Evolutionary conservation across 2,888 invertebrate species (phyloP).

Genomic region (Tridacna gigas): DNA sequence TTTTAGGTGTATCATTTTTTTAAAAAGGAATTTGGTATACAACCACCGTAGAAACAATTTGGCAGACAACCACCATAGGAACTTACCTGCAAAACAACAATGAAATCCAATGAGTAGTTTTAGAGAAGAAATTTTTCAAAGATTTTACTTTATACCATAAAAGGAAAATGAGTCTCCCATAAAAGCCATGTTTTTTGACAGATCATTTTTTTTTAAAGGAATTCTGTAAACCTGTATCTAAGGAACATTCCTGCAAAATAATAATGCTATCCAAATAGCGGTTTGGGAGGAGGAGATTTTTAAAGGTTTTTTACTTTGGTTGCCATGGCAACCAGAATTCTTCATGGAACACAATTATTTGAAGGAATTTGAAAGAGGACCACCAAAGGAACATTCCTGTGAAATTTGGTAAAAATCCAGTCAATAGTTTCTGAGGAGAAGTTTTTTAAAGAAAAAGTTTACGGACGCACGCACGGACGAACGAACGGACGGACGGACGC

Average conservation of each 20-base stretch:
- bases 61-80: not conserved
- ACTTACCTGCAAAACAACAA: not conserved
- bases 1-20: too few species aligned
- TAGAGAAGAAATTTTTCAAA: not conserved
- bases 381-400: not conserved
- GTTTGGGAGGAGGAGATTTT: slow-evolving; percentile 4
- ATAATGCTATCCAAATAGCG: not conserved
- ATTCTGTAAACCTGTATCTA: not conserved
- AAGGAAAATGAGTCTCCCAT: not conserved
- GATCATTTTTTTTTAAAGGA: not conserved
- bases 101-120: not conserved
- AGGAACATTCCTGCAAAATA: not conserved
- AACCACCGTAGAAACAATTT: not conserved
- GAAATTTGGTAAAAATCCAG: not conserved
- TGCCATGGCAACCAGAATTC: not conserved
- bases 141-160: not conserved
- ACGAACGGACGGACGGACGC: too few species aligned
- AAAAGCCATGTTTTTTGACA: not conserved
- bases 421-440: not conserved
- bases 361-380: not conserved
- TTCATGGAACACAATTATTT: not conserved
- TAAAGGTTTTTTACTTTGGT: not conserved
- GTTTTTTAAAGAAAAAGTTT: too few species aligned
- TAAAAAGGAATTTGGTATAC: too few species aligned
- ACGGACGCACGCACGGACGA: too few species aligned